phyloP scores from a whole-genome alignment of 2,113 vertebrate species.

The Platycercus adscitus region DNA sequence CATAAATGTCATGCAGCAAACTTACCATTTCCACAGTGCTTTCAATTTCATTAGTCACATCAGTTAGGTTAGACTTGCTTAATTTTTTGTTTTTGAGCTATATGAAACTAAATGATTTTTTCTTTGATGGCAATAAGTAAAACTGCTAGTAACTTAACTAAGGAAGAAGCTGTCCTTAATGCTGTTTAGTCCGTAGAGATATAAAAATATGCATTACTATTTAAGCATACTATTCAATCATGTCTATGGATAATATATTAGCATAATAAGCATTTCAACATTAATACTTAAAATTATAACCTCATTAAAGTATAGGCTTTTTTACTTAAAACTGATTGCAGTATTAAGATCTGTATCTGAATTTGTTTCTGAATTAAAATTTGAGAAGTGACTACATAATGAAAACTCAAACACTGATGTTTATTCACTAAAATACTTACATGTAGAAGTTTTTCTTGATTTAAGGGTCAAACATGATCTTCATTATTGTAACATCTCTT shows the following conservation, averaged over 20 bases:
- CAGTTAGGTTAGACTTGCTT: not conserved
- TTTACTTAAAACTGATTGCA: not conserved
- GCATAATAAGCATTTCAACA: not conserved
- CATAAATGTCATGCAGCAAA: constrained; percentile 52
- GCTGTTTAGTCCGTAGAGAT: not conserved
- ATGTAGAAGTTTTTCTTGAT: not conserved
- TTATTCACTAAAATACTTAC: not conserved
- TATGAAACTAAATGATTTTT: not conserved
- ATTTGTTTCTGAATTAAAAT: not conserved
- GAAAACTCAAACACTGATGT: not conserved
- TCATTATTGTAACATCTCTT: not conserved
- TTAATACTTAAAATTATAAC: not conserved
- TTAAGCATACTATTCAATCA: not conserved
- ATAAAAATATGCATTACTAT: not conserved
- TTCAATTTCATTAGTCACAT: constrained; percentile 48
- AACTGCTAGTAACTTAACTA: not conserved
- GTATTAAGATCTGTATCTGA: not conserved
- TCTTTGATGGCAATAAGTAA: not conserved
- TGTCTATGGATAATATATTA: not conserved
- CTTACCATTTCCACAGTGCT: not conserved
- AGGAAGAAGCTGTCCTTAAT: not conserved
- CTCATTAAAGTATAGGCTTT: not conserved
- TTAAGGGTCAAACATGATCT: not conserved
- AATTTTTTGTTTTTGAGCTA: not conserved
- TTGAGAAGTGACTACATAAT: not conserved